phyloP scores from a whole-genome alignment of 2,113 vertebrate genomes.

The Morone saxatilis region DNA sequence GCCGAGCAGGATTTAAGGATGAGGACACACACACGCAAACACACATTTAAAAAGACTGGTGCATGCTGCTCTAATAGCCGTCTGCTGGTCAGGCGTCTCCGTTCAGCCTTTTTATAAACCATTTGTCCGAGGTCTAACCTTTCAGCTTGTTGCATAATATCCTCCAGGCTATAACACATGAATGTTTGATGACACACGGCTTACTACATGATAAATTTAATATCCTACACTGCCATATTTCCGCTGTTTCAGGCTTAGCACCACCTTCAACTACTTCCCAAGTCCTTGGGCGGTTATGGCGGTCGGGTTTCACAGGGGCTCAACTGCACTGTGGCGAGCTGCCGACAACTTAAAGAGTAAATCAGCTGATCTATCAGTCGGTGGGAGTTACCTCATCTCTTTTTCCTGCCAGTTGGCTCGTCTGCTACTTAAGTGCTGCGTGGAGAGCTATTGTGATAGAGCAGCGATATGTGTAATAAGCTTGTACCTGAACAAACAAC shows the following conservation, averaged over 20 bases:
- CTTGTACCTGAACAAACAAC: slow-evolving; percentile 66
- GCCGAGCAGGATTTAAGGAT: slow-evolving; percentile 39
- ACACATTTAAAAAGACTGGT: background rate
- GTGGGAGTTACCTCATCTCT: slow-evolving; percentile 36
- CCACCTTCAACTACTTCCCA: slow-evolving; percentile 17
- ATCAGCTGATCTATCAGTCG: slow-evolving; percentile 13
- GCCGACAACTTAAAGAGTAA: slow-evolving; percentile 4
- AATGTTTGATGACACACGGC: slow-evolving; percentile 76
- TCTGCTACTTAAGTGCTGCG: slow-evolving; percentile 37
- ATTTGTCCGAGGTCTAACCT: slow-evolving; percentile 70
- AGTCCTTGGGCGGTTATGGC: slow-evolving; percentile 1
- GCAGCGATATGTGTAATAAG: slow-evolving; percentile 65
- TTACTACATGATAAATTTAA: slow-evolving; percentile 65
- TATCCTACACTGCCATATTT: slow-evolving; percentile 45
- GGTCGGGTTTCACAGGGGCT: slow-evolving; percentile 28
- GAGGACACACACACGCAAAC: slow-evolving; percentile 1
- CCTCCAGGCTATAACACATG: slow-evolving; percentile 72
- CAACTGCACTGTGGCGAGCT: background rate
- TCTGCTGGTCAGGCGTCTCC: slow-evolving; percentile 20
- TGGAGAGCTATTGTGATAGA: slow-evolving; percentile 56
- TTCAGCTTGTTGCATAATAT: slow-evolving; percentile 74
- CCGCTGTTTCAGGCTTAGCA: slow-evolving; percentile 42
- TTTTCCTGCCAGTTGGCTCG: slow-evolving; percentile 7
- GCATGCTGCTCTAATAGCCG: slow-evolving; percentile 17
- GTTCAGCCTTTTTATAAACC: slow-evolving; percentile 43